Evolutionary conservation across 2,797 vertebrate species (phyloP).

Genomic region (Periparus ater): DNA sequence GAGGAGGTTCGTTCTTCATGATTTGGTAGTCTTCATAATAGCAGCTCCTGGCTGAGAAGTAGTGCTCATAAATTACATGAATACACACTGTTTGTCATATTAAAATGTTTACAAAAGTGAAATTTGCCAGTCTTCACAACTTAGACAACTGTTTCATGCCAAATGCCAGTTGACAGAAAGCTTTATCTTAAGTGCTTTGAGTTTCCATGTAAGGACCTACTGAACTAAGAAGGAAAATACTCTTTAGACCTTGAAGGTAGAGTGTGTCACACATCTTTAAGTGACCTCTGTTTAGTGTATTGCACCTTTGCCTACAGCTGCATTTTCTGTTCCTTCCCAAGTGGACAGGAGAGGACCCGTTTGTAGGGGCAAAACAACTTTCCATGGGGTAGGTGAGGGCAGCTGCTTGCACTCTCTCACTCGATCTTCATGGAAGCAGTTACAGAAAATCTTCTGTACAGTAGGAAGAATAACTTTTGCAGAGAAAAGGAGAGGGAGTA

Average conservation of each 20-base stretch:
- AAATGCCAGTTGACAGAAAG: background rate
- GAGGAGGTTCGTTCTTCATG: background rate
- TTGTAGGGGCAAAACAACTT: background rate
- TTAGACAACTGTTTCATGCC: conserved; percentile 1
- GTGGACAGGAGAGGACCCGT: background rate
- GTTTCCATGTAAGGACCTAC: conserved; percentile 18
- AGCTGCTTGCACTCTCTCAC: background rate
- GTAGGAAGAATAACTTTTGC: background rate
- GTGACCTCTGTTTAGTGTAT: background rate
- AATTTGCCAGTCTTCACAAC: conserved; percentile 45
- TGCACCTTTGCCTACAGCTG: background rate
- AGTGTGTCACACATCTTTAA: background rate
- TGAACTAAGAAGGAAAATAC: background rate
- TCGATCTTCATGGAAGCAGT: background rate
- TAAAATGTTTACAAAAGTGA: conserved; percentile 45
- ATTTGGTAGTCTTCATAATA: conserved; percentile 10
- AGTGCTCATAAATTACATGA: background rate
- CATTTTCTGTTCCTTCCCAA: background rate
- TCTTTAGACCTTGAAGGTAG: background rate
- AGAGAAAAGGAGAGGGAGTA: background rate
- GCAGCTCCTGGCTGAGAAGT: conserved; percentile 38
- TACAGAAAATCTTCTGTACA: background rate
- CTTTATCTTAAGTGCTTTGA: background rate
- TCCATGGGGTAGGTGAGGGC: background rate
- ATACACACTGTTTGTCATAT: conserved; percentile 6